Evolutionary conservation across 2,888 invertebrate genomes (phyloP), one percentile per base, ranked within the genome.

Genomic region (Drosophila mercatorum): DNA sequence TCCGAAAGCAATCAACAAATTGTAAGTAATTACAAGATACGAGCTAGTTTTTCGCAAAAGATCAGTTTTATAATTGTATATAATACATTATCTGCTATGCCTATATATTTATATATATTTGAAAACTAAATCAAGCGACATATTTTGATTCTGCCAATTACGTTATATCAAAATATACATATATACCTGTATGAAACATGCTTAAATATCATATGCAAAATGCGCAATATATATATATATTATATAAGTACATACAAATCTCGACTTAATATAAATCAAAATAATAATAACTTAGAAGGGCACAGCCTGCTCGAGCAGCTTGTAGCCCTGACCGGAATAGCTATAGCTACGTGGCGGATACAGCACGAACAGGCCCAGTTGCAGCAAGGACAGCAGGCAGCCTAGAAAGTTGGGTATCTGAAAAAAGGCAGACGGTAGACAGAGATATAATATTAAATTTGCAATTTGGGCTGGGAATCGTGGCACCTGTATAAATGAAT

Each of bases 321-420:
- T 92, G 68, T 92, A 92, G 36, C 91, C 91, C 67, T 90, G 92
- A 41, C 92, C 92, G 31, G 91, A 63, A 77, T 93, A 91, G 59
- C 81, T 90, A 67, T 94, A 92, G 60, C 84, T 91, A 66, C 91
- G 92, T 40, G 92, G 91, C 17, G 96, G 96, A 92, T 95, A 97
- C 79, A 96, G 94, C 26, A 95, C 93, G 92, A 97, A 97, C 14
- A 98, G 78, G 41, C 90, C 86, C 51, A 92, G 93, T 93, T 98
- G 98, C 80, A 95, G 94, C 47, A 95, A 92, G 3, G 97, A 96
- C 59, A 98, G 92, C n/a, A 95, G 83, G 72, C 95, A 95, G 40
- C 97, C 97, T 81, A 97, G 93, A 57, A 96, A 94, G 93, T 98
- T 98, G 46, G 97, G 96, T 78, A 95, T 93, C 97, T 97, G 40